These are phyloP conservation scores for Bombyx mandarina DNA, from an alignment of 1,140 invertebrate species.

Conservation along the genomic window DNA sequence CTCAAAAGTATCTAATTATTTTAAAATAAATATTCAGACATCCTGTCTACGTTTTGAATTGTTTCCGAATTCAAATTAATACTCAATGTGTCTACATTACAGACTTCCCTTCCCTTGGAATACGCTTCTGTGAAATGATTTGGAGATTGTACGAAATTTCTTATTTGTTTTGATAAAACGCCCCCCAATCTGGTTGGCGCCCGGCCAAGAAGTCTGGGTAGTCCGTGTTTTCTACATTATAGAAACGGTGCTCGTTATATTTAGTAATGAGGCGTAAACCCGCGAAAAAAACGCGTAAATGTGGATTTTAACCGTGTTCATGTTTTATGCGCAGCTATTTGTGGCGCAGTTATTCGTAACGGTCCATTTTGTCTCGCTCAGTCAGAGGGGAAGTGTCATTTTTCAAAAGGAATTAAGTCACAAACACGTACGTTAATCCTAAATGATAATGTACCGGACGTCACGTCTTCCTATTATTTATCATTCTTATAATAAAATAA, in stretches of 20 bases:
- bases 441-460: slow-evolving; percentile 16
- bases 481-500: neutral
- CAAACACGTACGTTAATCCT: slow-evolving; percentile 15
- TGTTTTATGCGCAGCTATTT: slow-evolving; percentile 19
- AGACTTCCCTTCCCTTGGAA: slow-evolving; percentile 15
- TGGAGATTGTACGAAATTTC: slow-evolving; percentile 5
- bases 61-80: too few relatives aligned
- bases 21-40: too few relatives aligned
- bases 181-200: slow-evolving; percentile 19
- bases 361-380: slow-evolving; percentile 19
- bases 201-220: slow-evolving; percentile 18
- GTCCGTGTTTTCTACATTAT: slow-evolving; percentile 14
- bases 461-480: neutral
- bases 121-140: slow-evolving; percentile 12
- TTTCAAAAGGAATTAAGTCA: slow-evolving; percentile 30
- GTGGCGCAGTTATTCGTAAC: slow-evolving; percentile 13
- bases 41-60: too few relatives aligned
- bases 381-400: slow-evolving; percentile 19
- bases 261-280: slow-evolving; percentile 20
- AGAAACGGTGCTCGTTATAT: slow-evolving; percentile 19
- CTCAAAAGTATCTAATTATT: too few relatives aligned
- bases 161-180: slow-evolving; percentile 21
- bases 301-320: slow-evolving; percentile 22
- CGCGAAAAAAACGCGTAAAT: slow-evolving; percentile 17
- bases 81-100: too few relatives aligned